Base-by-base conservation (phyloP, 2,113 vertebrate genomes). In the Cyprinodon variegatus region DNA sequence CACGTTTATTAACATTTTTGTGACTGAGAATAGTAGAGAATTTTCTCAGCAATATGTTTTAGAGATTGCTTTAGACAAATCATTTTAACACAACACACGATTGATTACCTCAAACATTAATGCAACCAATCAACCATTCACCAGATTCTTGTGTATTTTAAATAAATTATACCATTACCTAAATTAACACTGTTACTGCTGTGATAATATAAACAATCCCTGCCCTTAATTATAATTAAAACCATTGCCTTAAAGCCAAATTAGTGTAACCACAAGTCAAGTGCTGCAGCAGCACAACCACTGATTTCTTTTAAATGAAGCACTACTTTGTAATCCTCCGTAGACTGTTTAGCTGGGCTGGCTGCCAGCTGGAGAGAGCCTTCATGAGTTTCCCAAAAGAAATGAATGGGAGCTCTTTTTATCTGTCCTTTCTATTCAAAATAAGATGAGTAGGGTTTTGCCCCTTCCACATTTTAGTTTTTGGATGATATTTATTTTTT, bases 281-380 rank as follows among this genome's bases (percentile, higher is more conserved):
- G 20, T 68, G 5, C 57, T 38, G 45, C 45, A 72, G 68, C 65
- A 76, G 65, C 62, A 66, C 61, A 20, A 0, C 63, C 50, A 68
- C 37, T 60, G 48, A 86, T 66, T 48, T 53, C 43, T 79, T 74
- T 78, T 53, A 68, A 83, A 84, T 83, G 57, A 76, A 74, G 61
- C 66, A 63, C 63, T 65, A 53, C 20, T 84, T 70, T 75, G 62
- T 74, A 77, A 81, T 87, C 68, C 72, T 76, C 76, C 60, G 11
- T 79, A 86, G 78, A 75, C 86, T 88, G 84, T 89, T 88, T 37
- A 82, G 72, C 22, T 63, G 57, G 86, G 86, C 68, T 46, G 29
- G 59, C 60, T 79, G 74, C 86, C 86, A 77, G 68, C 29, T 61
- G 74, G 64, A 78, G 50, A 22, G 65, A 81, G 65, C 22, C 48